phyloP scores from a whole-genome alignment of 2,797 vertebrate genomes.

The Rhyacichthys aspro region DNA sequence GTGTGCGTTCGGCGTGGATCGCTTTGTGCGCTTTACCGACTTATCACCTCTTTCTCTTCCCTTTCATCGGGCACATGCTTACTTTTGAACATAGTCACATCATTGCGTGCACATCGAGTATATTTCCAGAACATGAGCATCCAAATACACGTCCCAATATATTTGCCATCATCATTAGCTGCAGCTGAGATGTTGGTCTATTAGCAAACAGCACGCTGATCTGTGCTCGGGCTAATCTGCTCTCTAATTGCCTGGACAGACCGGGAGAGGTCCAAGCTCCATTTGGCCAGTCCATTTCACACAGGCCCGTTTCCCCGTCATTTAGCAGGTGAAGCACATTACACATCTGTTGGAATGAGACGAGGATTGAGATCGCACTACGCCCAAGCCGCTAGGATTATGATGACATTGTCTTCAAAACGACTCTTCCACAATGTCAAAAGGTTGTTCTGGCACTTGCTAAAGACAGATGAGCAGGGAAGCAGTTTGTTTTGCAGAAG shows the following conservation, averaged over 20 bases:
- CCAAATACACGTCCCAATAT: constrained; percentile 3
- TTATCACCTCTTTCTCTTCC: constrained; percentile 18
- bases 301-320: constrained; percentile 63
- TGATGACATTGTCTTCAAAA: constrained; percentile 30
- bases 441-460: neutral
- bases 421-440: constrained; percentile 25
- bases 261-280: constrained; percentile 62
- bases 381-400: neutral
- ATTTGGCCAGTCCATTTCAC: constrained; percentile 76
- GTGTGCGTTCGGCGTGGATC: neutral
- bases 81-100: neutral
- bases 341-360: constrained; percentile 71
- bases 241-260: constrained; percentile 68
- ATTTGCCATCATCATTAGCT: constrained; percentile 31
- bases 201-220: constrained; percentile 44
- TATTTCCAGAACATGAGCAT: constrained; percentile 6
- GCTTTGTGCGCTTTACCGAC: constrained; percentile 23
- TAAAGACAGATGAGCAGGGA: constrained; percentile 1
- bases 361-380: constrained; percentile 24
- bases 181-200: constrained; percentile 43
- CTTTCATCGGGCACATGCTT: neutral
- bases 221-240: constrained; percentile 53
- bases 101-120: neutral
- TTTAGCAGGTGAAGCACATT: constrained; percentile 76
- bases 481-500: neutral